These are phyloP conservation scores for Drosophila bipectinata DNA, from an alignment of 1,140 invertebrate species.

Conservation along the genomic window DNA sequence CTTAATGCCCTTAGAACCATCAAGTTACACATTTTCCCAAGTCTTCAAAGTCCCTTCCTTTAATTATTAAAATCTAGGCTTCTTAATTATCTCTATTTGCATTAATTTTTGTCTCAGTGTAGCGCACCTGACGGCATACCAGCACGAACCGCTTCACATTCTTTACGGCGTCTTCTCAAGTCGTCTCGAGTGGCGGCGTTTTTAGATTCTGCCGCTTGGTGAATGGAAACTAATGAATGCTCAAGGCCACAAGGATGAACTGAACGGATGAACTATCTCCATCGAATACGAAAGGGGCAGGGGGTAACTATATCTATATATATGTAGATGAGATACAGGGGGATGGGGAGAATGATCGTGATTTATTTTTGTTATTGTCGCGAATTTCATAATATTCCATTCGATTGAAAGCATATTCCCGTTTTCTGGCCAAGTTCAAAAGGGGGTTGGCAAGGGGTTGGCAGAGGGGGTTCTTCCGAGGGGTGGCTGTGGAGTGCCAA, in stretches of 20 bases:
- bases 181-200: conserved; percentile 53
- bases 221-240: conserved; percentile 60
- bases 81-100: not conserved
- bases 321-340: conserved; percentile 13
- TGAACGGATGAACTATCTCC: conserved; percentile 3
- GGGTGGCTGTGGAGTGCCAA: not conserved
- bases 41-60: not conserved
- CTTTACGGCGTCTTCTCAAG: conserved; percentile 53
- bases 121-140: conserved; percentile 40
- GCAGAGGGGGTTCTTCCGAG: not conserved
- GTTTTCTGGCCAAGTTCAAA: conserved; percentile 7
- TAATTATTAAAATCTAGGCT: not conserved
- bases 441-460: not conserved
- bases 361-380: conserved; percentile 76
- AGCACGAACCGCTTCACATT: conserved; percentile 37
- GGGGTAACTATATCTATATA: not conserved
- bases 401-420: conserved; percentile 37
- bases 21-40: too few relatives aligned
- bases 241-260: conserved; percentile 75
- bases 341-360: conserved; percentile 11
- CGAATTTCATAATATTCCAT: conserved; percentile 66
- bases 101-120: conserved; percentile 1
- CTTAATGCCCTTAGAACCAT: too few relatives aligned
- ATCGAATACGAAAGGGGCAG: conserved; percentile 5
- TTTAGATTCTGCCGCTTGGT: conserved; percentile 25